Base-by-base conservation (phyloP, 2,888 invertebrate genomes). In the Drosophila nr. medialis region DNA sequence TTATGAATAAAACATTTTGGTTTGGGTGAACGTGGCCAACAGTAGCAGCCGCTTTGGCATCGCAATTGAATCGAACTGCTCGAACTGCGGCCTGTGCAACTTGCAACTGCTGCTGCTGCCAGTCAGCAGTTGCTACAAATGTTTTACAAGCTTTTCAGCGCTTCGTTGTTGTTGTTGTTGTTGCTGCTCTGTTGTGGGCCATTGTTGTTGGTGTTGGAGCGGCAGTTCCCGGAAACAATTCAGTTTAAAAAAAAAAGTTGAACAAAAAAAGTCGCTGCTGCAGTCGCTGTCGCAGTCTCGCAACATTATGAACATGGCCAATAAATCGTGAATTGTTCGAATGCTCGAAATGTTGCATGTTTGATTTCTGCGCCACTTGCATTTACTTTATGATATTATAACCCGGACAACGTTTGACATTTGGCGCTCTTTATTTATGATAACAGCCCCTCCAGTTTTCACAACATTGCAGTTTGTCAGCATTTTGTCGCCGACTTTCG, bases 141-240 rank as follows among this genome's bases (percentile, higher is more conserved):
- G 86, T 86, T 88, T 86, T 89, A 89, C 86, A 83, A 86, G 86
- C 81, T 87, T 86, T 88, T 82, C 89, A 88, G 89, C 89, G 89
- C 84, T 89, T 86, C 71, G 74, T 63, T 76, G 61, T 59, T 74
- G 67, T 50, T 73, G 73, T 54, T 74, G 73, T 54, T 70, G 56
- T n/a, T n/a, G 62, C 29, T 77, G 75, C 61, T 68, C 63, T 58
- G 82, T 58, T 76, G 71, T 68, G 58, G 54, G 32, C 66, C 79
- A 80, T 84, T 86, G 85, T 72, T 83, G 76, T 75, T 79, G 77
- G 75, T 75, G 74, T 80, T 77, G 81, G 72, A 75, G 72, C 79
- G 72, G 77, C 87, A 85, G 85, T 89, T 89, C 89, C 86, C 84
- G 86, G 90, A 89, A 89, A 89, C 89, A 89, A 89, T 89, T 90